Base-by-base conservation (phyloP, 2,797 vertebrate genomes). In the Premnoplex brunnescens region DNA sequence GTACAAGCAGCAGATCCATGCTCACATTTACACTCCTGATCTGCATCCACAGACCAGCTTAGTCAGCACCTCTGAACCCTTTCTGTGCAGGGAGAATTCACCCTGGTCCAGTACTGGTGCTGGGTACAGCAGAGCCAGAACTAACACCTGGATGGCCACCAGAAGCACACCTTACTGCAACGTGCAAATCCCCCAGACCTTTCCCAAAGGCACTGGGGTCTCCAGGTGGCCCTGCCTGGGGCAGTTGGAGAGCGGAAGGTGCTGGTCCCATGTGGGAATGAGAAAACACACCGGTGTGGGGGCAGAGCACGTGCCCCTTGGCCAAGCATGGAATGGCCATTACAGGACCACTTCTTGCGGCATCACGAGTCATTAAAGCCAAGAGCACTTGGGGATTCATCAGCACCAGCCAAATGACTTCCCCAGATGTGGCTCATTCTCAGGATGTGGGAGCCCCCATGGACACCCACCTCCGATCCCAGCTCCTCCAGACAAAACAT, bases 361-460 rank as follows among this genome's bases (percentile, higher is more conserved):
- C 97, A 99, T 97, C 98, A 98, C 98, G 98, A 99, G 97, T 99
- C 98, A 99, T 99, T 99, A 98, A 98, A 99, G 98, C 98, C 98
- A 98, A 97, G 97, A 97, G 98, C 88, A 93, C 98, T 62, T 88
- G 95, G 98, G 98, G 98, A 98, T 97, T 98, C 98, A 98, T 98
- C 94, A 97, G 91, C 97, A 97, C 95, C 76, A 96, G 87, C 84
- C 96, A 98, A 99, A 99, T 76, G 97, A 98, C 98, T 99, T 99
- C 98, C 98, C 98, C 99, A 99, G 98, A 99, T 99, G 99, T 98
- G 97, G 89, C 76, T 96, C 97, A 97, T 98, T 98, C 98, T 98
- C 98, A 99, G 99, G 99, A 99, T 99, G 98, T 98, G 97, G 97
- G 94, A 98, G 97, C 97, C 98, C 98, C 98, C 97, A 97, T 51